Percentiles rank a stretch among this genome's conserved stretches.
These are phyloP conservation scores for Steatornis caripensis DNA, from an alignment of 2,113 vertebrate species.

Conservation along the genomic window DNA sequence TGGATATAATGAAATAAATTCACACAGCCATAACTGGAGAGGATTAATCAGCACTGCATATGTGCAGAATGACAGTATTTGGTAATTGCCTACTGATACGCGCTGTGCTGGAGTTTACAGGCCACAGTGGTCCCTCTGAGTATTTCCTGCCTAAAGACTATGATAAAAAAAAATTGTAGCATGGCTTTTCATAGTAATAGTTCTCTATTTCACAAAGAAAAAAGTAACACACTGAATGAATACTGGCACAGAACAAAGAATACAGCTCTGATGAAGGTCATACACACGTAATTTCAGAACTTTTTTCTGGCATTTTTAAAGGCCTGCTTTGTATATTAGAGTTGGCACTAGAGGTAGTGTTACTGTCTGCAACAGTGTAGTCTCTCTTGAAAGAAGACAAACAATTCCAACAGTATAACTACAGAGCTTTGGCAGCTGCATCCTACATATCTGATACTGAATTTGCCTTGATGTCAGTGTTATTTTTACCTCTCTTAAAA, in stretches of 20 bases:
- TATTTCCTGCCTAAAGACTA: neutral
- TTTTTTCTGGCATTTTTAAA: neutral
- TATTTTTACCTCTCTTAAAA: neutral
- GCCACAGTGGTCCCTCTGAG: neutral
- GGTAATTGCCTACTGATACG: accelerated
- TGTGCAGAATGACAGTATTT: neutral
- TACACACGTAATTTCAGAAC: neutral
- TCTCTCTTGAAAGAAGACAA: neutral
- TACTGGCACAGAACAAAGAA: neutral
- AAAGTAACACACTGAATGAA: neutral
- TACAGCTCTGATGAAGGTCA: neutral
- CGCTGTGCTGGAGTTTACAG: neutral
- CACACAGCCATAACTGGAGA: neutral
- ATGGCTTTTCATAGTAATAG: neutral
- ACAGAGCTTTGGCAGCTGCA: neutral
- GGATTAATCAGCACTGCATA: accelerated
- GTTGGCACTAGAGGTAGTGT: neutral
- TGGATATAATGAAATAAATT: neutral
- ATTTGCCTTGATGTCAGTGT: neutral
- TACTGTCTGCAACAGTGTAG: neutral
- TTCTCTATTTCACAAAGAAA: neutral
- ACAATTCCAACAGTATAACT: neutral
- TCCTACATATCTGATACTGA: neutral
- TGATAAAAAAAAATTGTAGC: neutral
- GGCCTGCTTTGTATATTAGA: neutral